Base-by-base conservation (phyloP, 2,888 invertebrate species). In the Trachelus stipa region DNA sequence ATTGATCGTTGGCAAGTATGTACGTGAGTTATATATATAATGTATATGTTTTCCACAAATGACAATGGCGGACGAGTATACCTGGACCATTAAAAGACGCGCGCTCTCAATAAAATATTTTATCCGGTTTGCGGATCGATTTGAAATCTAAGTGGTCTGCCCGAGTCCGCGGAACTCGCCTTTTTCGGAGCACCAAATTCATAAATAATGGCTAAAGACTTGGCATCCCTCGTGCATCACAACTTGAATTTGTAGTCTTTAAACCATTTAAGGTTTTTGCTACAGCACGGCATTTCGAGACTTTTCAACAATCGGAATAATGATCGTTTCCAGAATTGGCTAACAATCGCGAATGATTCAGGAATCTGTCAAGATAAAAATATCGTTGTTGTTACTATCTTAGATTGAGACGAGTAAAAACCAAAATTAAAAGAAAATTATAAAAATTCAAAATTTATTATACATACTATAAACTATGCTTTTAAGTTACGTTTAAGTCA, bases 131-230 rank as follows among this genome's bases (percentile, higher is more conserved):
- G 86, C 86, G 85, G 84, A 87, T 88, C 87, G 82, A 86, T 85
- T 86, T 83, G 84, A 86, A 87, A 87, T 88, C 56, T 40, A 79
- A 80, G 69, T 74, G 75, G 76, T 80, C 81, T 79, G 78, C 11
- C 15, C 4, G 69, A 30, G 69, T 23, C 12, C 69, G 30, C 75
- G 69, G 71, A 74, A 76, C 73, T 83, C 81, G 83, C 87, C 88
- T 89, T 89, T 86, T 87, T 87, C 85, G 86, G 85, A 81, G 85
- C 83, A 86, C 85, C 86, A 90, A 90, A 89, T 90, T 90, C 90
- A 90, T 90, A 90, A 90, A 90, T 90, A 90, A 90, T 88, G 87
- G 87, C 86, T 87, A 87, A 88, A 88, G 87, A 88, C 79, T 83
- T 81, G 81, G 79, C 81, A 79, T 79, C 80, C 82, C 85, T 83